phyloP scores from a whole-genome alignment of 2,888 invertebrate species.

The Ferdinandea cuprea region DNA sequence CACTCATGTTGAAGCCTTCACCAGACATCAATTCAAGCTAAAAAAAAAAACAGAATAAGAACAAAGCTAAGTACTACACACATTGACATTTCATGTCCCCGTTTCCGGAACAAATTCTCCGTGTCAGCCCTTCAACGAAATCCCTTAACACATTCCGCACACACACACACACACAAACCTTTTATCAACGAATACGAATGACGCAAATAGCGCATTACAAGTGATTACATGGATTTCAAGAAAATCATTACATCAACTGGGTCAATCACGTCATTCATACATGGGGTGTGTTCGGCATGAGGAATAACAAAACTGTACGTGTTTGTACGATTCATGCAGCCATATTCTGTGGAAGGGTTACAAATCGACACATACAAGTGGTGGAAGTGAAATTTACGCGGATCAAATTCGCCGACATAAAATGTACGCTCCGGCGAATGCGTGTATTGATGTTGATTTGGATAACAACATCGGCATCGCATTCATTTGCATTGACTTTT shows the following conservation, averaged over 20 bases:
- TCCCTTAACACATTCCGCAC: constrained; percentile 2
- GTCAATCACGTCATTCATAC: constrained; percentile 59
- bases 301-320: constrained; percentile 1
- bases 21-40: constrained; percentile 7
- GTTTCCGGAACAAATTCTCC: constrained; percentile 58
- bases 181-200: constrained; percentile 38
- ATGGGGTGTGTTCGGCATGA: constrained; percentile 36
- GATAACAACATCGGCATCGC: constrained; percentile 30
- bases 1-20: constrained; percentile 55
- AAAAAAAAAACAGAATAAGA: constrained; percentile 18
- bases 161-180: background rate
- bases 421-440: constrained; percentile 20
- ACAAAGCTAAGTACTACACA: constrained; percentile 56
- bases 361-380: constrained; percentile 41
- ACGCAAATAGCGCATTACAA: constrained; percentile 69
- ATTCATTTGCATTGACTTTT: constrained; percentile 58
- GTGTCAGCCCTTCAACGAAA: constrained; percentile 32
- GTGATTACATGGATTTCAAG: constrained; percentile 72
- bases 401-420: constrained; percentile 29
- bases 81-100: constrained; percentile 66
- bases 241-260: constrained; percentile 71
- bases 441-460: constrained; percentile 44
- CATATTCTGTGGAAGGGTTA: constrained; percentile 46
- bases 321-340: constrained; percentile 9
- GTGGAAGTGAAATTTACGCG: constrained; percentile 46